Percentiles rank a stretch among this genome's conserved stretches.
These are phyloP conservation scores for Tiliqua scincoides DNA, from an alignment of 2,113 vertebrate species.

Conservation along the genomic window DNA sequence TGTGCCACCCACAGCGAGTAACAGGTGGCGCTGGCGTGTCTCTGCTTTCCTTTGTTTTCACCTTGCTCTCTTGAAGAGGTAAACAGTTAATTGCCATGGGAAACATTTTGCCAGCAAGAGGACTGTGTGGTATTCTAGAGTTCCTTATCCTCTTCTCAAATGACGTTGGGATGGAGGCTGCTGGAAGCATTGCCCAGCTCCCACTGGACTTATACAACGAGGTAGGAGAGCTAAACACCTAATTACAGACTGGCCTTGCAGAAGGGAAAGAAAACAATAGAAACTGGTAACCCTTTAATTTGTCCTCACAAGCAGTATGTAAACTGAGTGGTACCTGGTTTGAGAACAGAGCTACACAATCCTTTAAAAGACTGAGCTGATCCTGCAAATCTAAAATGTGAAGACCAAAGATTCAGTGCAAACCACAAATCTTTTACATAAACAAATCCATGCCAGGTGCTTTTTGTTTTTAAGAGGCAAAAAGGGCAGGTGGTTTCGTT, in stretches of 20 bases:
- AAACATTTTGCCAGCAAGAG: constrained; percentile 49
- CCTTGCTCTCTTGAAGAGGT: constrained; percentile 26
- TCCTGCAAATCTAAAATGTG: not conserved
- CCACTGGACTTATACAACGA: constrained; percentile 21
- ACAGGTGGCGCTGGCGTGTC: not conserved
- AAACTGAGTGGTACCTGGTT: not conserved
- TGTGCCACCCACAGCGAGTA: not conserved
- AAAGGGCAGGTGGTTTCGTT: not conserved
- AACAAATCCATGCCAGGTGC: constrained; percentile 10
- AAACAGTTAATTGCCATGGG: constrained; percentile 62
- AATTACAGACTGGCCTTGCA: constrained; percentile 39
- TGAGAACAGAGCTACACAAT: no score
- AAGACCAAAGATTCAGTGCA: not conserved
- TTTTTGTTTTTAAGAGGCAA: not conserved
- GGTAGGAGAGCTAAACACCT: constrained; percentile 37
- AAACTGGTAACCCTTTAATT: constrained; percentile 24
- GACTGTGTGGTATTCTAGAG: constrained; percentile 3
- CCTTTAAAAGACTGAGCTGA: not conserved
- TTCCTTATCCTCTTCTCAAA: constrained; percentile 46
- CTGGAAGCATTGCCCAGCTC: constrained; percentile 17
- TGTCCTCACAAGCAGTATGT: not conserved
- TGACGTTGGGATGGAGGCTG: constrained; percentile 46
- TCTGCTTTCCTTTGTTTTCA: constrained; percentile 38
- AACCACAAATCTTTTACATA: not conserved
- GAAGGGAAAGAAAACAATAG: constrained; percentile 46